These are phyloP conservation scores for Trichomycterus rosablanca DNA, from an alignment of 2,113 vertebrate species.

Conservation along the genomic window DNA sequence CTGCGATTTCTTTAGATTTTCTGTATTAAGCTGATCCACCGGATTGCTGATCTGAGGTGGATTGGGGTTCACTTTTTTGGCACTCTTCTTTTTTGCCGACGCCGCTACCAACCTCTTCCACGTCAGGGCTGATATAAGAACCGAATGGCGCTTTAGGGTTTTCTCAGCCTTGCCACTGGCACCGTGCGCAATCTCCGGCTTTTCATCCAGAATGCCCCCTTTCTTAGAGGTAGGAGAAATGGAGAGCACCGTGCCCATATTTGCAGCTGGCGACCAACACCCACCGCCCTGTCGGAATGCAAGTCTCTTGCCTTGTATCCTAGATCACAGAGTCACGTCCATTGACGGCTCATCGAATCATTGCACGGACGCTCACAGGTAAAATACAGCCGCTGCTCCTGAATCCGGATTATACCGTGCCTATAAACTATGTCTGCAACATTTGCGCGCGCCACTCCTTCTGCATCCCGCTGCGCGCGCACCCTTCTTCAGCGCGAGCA, in stretches of 20 bases:
- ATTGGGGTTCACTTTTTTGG: slow-evolving; percentile 86
- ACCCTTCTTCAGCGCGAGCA: slow-evolving; percentile 42
- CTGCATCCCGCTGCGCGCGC: slow-evolving; percentile 41
- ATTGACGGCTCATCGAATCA: slow-evolving; percentile 42
- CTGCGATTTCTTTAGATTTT: slow-evolving; percentile 56
- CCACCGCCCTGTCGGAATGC: slow-evolving; percentile 44
- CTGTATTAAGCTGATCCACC: slow-evolving; percentile 56
- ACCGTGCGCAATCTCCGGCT: slow-evolving; percentile 47
- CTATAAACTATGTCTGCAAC: slow-evolving; percentile 28
- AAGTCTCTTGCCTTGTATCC: slow-evolving; percentile 32
- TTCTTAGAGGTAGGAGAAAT: slow-evolving; percentile 76
- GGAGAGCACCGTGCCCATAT: slow-evolving; percentile 87
- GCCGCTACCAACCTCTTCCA: slow-evolving; percentile 85
- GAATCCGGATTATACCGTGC: slow-evolving; percentile 18
- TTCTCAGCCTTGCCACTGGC: slow-evolving; percentile 67
- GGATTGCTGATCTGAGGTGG: slow-evolving; percentile 54
- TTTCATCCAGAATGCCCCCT: slow-evolving; percentile 58
- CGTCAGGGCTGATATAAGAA: slow-evolving; percentile 81
- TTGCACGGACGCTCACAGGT: slow-evolving; percentile 29
- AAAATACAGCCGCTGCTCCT: slow-evolving; percentile 12
- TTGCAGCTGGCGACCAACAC: slow-evolving; percentile 48
- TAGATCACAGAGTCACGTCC: slow-evolving; percentile 38
- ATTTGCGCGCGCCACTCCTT: slow-evolving; percentile 47
- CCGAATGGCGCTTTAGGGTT: slow-evolving; percentile 76
- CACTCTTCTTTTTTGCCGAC: slow-evolving; percentile 84